phyloP scores from a whole-genome alignment of 2,888 invertebrate species.

The Icerya purchasi region DNA sequence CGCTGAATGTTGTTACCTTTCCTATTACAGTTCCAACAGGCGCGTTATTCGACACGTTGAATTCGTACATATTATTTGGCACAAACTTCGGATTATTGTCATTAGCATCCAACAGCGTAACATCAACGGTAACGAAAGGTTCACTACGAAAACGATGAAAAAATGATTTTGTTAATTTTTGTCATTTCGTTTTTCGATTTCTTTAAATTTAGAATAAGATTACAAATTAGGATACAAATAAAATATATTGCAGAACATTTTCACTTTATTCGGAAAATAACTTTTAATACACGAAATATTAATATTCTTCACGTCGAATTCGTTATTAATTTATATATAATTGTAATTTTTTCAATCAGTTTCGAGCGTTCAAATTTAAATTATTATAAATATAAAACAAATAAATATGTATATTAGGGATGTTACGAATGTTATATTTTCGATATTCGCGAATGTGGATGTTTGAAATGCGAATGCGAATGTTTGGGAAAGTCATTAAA shows the following conservation, averaged over 20 bases:
- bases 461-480: no score
- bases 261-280: neutral
- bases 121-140: conserved; percentile 50
- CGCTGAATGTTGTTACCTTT: conserved; percentile 25
- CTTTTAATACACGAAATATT: no score
- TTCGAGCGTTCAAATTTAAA: no score
- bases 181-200: no score
- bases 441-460: no score
- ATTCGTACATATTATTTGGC: conserved; percentile 62
- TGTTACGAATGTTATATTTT: no score
- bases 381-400: no score
- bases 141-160: conserved; percentile 17
- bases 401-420: no score
- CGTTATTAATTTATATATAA: no score
- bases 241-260: neutral
- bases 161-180: neutral
- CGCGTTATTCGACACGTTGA: conserved; percentile 41
- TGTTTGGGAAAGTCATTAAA: no score
- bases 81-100: conserved; percentile 76
- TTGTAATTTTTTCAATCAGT: no score
- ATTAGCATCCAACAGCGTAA: conserved; percentile 67
- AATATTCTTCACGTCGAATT: no score
- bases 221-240: neutral
- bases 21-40: conserved; percentile 51
- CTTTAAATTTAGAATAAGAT: neutral